Evolutionary conservation across 2,888 invertebrate genomes (phyloP).

Genomic region (Phengaris alcon): DNA sequence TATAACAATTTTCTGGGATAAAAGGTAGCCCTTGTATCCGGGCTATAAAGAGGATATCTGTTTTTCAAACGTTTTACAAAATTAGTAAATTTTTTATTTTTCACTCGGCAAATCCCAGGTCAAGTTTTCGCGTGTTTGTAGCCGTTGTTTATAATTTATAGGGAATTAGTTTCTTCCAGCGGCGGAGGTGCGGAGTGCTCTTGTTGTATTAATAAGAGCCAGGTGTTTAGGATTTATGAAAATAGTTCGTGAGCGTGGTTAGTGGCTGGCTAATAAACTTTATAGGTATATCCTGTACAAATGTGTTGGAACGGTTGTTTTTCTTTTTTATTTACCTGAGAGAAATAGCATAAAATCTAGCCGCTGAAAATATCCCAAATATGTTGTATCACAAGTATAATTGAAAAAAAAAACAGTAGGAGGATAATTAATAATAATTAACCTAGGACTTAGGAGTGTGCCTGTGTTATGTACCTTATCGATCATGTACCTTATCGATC

Average conservation of each 20-base stretch:
- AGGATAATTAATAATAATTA: too few relatives aligned
- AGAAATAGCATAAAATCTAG: too few relatives aligned
- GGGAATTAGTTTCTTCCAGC: slow-evolving; percentile 19
- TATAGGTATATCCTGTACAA: neutral
- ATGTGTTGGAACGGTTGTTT: neutral
- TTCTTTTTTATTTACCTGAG: neutral
- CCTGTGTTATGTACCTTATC: too few relatives aligned
- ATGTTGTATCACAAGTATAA: too few relatives aligned
- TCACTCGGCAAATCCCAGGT: neutral
- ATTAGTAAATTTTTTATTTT: neutral
- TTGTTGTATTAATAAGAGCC: slow-evolving; percentile 18
- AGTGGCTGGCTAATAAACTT: slow-evolving; percentile 16
- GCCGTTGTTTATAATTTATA: slow-evolving; percentile 24
- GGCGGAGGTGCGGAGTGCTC: neutral
- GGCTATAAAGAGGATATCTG: too few relatives aligned
- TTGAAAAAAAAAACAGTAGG: too few relatives aligned
- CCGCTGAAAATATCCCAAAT: too few relatives aligned
- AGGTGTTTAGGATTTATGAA: slow-evolving; percentile 27
- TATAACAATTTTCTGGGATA: too few relatives aligned
- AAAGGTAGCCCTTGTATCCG: too few relatives aligned
- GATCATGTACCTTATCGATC: too few relatives aligned
- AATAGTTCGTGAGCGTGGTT: slow-evolving; percentile 23
- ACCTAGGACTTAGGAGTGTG: too few relatives aligned
- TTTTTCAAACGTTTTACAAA: neutral
- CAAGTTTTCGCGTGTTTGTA: neutral